Evolutionary conservation across 1,140 invertebrate genomes (phyloP).

Genomic region (Hypothenemus hampei): DNA sequence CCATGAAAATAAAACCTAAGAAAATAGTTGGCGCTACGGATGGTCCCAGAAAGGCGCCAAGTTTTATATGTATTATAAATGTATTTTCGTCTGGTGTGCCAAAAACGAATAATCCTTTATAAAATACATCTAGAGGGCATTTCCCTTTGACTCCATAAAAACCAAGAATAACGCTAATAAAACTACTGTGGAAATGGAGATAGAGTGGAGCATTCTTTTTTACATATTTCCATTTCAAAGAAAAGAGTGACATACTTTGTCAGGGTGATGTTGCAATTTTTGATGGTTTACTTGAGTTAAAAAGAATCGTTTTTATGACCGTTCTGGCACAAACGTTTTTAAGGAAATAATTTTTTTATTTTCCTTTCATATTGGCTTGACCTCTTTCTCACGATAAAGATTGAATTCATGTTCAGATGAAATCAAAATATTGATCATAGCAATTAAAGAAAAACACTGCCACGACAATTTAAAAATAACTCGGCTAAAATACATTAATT

Average conservation of each 20-base stretch:
- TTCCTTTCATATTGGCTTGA: neutral
- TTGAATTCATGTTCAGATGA: too few relatives aligned
- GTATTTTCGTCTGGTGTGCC: slow-evolving; percentile 15
- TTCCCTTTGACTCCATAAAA: slow-evolving; percentile 22
- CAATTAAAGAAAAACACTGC: neutral
- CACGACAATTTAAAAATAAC: slow-evolving; percentile 7
- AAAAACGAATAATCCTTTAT: slow-evolving; percentile 19
- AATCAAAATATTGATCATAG: slow-evolving; percentile 6
- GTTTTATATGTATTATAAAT: slow-evolving; percentile 12
- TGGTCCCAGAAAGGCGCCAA: slow-evolving; percentile 19
- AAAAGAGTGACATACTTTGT: slow-evolving; percentile 15
- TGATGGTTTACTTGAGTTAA: slow-evolving; percentile 1
- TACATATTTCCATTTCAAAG: slow-evolving; percentile 25
- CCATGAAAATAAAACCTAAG: too few relatives aligned
- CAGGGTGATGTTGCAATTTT: slow-evolving; percentile 4
- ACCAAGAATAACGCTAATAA: slow-evolving; percentile 24
- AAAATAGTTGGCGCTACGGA: too few relatives aligned
- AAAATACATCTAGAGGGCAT: slow-evolving; percentile 21
- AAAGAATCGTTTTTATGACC: slow-evolving; percentile 12
- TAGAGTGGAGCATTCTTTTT: slow-evolving; percentile 20
- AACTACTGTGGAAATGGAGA: slow-evolving; percentile 21
- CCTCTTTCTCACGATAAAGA: neutral
- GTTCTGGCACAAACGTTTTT: slow-evolving; percentile 5
- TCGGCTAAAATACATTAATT: slow-evolving; percentile 7
- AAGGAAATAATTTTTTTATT: slow-evolving; percentile 2